phyloP scores from a whole-genome alignment of 1,140 invertebrate genomes.

The Drosophila fuyamai region DNA sequence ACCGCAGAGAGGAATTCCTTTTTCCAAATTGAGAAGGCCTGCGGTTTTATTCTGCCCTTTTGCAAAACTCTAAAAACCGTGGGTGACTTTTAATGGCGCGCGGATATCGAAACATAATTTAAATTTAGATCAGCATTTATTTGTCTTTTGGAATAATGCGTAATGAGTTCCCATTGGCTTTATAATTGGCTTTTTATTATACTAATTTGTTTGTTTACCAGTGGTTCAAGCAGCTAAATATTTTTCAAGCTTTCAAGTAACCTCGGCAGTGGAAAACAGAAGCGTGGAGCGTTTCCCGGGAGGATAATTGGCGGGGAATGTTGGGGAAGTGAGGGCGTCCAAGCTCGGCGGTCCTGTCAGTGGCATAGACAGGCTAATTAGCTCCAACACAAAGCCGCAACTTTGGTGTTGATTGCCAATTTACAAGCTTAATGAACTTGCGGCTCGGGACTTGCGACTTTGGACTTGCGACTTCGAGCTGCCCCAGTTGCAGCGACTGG shows the following conservation, averaged over 20 bases:
- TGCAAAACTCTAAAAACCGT: background rate
- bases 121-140: background rate
- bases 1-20: background rate
- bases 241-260: background rate
- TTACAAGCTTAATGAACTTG: conserved; percentile 70
- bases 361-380: conserved; percentile 70
- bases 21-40: background rate
- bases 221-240: background rate
- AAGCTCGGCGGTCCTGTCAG: conserved; percentile 48
- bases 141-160: background rate
- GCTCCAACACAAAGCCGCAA: conserved; percentile 69
- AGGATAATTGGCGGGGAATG: conserved; percentile 21
- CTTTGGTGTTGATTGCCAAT: conserved; percentile 74
- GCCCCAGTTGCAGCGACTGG: conserved; percentile 14
- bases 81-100: background rate
- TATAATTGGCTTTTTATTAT: conserved; percentile 1
- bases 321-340: background rate
- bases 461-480: conserved; percentile 14
- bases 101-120: background rate
- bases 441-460: conserved; percentile 2
- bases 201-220: conserved; percentile 4
- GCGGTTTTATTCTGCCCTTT: background rate
- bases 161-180: background rate
- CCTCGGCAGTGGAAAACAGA: conserved; percentile 4
- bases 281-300: conserved; percentile 13